Evolutionary conservation across 2,888 invertebrate genomes (phyloP).

Genomic region (Lepas anatifera): DNA sequence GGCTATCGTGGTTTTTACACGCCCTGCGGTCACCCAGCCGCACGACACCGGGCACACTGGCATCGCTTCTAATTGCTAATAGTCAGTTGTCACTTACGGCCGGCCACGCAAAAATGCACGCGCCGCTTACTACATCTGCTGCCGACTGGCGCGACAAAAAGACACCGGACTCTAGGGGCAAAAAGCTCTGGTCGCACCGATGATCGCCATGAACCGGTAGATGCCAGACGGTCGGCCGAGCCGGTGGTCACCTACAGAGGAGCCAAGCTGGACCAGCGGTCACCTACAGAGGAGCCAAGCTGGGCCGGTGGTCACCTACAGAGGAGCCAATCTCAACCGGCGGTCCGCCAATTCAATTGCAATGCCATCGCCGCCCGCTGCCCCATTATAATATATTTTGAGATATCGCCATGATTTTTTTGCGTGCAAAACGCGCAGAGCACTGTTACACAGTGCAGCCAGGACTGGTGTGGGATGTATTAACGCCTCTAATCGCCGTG

Average conservation of each 20-base stretch:
- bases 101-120: not conserved
- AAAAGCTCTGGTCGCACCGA: not conserved
- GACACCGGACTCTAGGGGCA: not conserved
- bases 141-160: not conserved
- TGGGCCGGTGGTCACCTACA: not conserved
- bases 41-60: too few species aligned
- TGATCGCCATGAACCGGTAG: not conserved
- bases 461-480: too few species aligned
- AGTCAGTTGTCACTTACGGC: slow-evolving; percentile 11
- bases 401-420: too few species aligned
- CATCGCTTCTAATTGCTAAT: not conserved
- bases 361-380: too few species aligned
- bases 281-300: not conserved
- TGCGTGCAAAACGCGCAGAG: too few species aligned
- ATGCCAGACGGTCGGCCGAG: not conserved
- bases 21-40: too few species aligned
- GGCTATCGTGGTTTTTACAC: too few species aligned
- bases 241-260: not conserved
- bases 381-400: too few species aligned
- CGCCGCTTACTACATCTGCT: slow-evolving; percentile 5
- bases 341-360: too few species aligned
- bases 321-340: not conserved
- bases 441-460: too few species aligned
- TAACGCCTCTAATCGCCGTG: too few species aligned
- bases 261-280: not conserved